Evolutionary conservation across 2,113 vertebrate species (phyloP).

Genomic region (human): GRCh38 chr7:69700001-69700500

Average conservation of each 20-base stretch:
- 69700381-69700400: not conserved
- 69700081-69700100: not conserved
- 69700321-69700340: not conserved
- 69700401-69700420: not conserved
- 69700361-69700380: conserved; percentile 14
- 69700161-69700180: conserved; percentile 5
- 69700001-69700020: not conserved
- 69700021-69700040: conserved; percentile 33
- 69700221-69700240: not conserved
- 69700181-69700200: conserved; percentile 32
- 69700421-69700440: not conserved
- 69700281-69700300: not conserved
- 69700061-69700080: not conserved
- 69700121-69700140: not conserved
- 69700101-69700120: conserved; percentile 1
- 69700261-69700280: not conserved
- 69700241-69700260: not conserved
- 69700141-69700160: conserved; percentile 22
- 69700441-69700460: conserved; percentile 11
- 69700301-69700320: not conserved
- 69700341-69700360: conserved; percentile 40
- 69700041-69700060: not conserved
- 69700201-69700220: conserved; percentile 15
- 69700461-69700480: not conserved
- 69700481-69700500: conserved; percentile 15